Base-by-base conservation (phyloP, 2,888 invertebrate genomes). In the Drosophila paranaensis region DNA sequence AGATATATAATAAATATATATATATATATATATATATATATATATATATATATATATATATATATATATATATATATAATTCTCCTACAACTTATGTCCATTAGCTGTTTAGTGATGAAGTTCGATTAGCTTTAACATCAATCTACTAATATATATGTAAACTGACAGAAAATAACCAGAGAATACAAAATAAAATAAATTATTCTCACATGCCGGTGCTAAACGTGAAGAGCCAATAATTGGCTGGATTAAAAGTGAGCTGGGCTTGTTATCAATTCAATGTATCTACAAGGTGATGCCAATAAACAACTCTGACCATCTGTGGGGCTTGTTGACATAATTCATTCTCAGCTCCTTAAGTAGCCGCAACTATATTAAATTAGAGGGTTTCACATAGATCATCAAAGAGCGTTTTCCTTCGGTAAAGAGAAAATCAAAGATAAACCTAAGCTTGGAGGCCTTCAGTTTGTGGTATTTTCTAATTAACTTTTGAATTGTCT, bases 401-500 rank as follows among this genome's bases (percentile, higher is more conserved):
- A 33, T 8, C 33, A 8, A 33, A 33, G 6, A 33, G 11, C 33
- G 33, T 16, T n/a, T 5, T 48, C n/a, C 2, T 48, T n/a, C 1
- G 10, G n/a, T 4, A 30, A n/a, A 16, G 10, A n/a, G 30, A 48
- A 48, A 10, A 48, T 11, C 33, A 0, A 0, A 30, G 10, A 40
- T 16, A 30, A 30, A 56, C 14, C 42, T 37, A 10, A 45, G 33
- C 39, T 43, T 42, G 25, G 5, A n/a, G 55, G 43, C 71, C 64
- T 74, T 70, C 70, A 13, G 11, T 27, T 16, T 62, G 62, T 70
- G 62, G 60, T 20, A 35, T 51, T 43, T 60, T 54, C 54, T 51
- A 74, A 79, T 79, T 77, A 78, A 74, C 57, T 60, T 35, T 25
- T 25, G 10, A 60, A 46, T 30, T 43, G 48, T 53, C 78, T 73